Conservation (phyloP, 2,888 invertebrate species). For the Oligia strigilis region DNA sequence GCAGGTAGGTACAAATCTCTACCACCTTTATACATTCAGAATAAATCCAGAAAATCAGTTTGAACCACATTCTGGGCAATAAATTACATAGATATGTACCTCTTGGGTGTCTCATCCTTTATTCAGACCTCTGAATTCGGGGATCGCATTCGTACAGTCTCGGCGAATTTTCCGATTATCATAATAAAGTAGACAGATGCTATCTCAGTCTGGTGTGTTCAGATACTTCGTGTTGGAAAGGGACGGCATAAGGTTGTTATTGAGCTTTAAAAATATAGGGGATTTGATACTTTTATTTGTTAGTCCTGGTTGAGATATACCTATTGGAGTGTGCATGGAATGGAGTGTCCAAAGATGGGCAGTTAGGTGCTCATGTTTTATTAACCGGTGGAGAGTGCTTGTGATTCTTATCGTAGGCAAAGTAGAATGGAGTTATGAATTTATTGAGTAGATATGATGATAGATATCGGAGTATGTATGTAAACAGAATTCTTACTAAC, state of each 20-base stretch:
- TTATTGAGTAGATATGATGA: neutral
- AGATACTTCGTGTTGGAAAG: neutral
- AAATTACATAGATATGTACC: conserved; percentile 77
- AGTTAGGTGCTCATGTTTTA: conserved; percentile 52
- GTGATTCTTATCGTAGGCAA: conserved; percentile 14
- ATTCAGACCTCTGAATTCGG: conserved; percentile 80
- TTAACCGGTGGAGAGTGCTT: conserved; percentile 17
- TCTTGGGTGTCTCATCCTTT: conserved; percentile 81
- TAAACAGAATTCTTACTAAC: neutral
- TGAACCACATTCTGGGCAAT: conserved; percentile 65
- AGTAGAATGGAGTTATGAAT: conserved; percentile 16
- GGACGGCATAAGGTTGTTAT: conserved; percentile 47
- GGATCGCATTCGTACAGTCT: conserved; percentile 77
- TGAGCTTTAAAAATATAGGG: conserved; percentile 62
- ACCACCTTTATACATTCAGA: conserved; percentile 44
- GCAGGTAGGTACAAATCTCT: conserved; percentile 62
- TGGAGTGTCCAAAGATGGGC: conserved; percentile 42
- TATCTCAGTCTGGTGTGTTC: conserved; percentile 65
- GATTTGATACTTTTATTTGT: conserved; percentile 64
- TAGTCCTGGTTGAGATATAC: conserved; percentile 45
- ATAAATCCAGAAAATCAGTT: conserved; percentile 69
- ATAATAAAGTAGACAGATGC: conserved; percentile 82
- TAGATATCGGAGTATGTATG: neutral
- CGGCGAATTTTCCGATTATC: conserved; percentile 86
- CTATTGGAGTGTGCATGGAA: conserved; percentile 37